phyloP scores from a whole-genome alignment of 2,888 invertebrate genomes.

The Hydroisotoma schaefferi region DNA sequence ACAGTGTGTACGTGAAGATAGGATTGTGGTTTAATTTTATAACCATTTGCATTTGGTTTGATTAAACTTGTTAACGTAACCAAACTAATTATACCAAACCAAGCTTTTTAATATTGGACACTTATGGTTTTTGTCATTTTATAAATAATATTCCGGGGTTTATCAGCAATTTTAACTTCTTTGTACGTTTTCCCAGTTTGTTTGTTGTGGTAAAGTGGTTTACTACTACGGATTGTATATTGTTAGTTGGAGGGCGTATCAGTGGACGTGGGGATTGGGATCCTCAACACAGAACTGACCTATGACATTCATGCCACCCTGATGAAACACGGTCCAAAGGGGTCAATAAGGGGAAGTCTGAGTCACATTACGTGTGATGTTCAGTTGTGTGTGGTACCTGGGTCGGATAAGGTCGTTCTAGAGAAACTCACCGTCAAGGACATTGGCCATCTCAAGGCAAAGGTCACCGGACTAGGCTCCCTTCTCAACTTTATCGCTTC shows the following conservation, averaged over 20 bases:
- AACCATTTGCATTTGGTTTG: too few relatives aligned
- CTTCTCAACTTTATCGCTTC: slow-evolving; percentile 36
- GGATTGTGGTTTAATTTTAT: too few relatives aligned
- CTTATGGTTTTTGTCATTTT: background rate
- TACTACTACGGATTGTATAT: too few relatives aligned
- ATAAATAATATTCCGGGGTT: background rate
- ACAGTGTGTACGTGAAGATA: too few relatives aligned
- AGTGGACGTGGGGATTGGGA: slow-evolving; percentile 35
- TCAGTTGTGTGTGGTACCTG: slow-evolving; percentile 29
- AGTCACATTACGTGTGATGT: slow-evolving; percentile 34
- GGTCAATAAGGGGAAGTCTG: slow-evolving; percentile 25
- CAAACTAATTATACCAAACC: too few relatives aligned
- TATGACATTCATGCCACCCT: slow-evolving; percentile 38
- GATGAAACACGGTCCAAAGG: slow-evolving; percentile 39
- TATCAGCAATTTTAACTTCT: background rate
- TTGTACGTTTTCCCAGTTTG: too few relatives aligned
- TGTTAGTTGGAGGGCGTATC: slow-evolving; percentile 28
- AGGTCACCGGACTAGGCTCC: slow-evolving; percentile 31
- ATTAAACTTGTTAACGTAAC: too few relatives aligned
- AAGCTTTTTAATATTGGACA: background rate
- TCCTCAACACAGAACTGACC: slow-evolving; percentile 28
- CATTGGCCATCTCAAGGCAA: slow-evolving; percentile 30
- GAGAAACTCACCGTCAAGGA: slow-evolving; percentile 37
- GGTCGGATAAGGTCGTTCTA: slow-evolving; percentile 29
- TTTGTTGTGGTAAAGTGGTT: too few relatives aligned